These are phyloP conservation scores for Orthosia incerta DNA, from an alignment of 2,888 invertebrate species.

Conservation along the genomic window DNA sequence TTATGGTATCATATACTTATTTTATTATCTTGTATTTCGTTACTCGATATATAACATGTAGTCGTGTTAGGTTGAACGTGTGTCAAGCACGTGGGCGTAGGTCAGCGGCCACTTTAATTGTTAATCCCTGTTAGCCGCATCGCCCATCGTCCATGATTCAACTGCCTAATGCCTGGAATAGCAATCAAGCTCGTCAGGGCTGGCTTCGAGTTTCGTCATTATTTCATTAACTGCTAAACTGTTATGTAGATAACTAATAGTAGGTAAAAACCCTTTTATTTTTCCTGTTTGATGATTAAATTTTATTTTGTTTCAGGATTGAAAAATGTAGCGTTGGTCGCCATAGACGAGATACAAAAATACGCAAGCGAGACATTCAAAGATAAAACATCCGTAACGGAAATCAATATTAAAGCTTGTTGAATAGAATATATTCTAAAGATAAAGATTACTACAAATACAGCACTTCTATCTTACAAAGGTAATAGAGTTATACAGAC, in stretches of 20 bases:
- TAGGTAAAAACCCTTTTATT: slow-evolving; percentile 4
- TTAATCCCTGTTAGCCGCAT: slow-evolving; percentile 63
- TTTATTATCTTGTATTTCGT: background rate
- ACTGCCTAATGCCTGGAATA: slow-evolving; percentile 60
- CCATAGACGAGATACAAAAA: background rate
- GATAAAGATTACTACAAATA: too few relatives aligned
- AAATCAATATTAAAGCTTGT: background rate
- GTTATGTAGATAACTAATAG: slow-evolving; percentile 15
- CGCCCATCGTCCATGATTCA: slow-evolving; percentile 57
- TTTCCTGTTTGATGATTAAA: slow-evolving; percentile 5
- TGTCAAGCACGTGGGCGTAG: slow-evolving; percentile 64
- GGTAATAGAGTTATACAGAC: background rate
- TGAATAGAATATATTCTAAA: too few relatives aligned
- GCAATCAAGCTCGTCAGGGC: slow-evolving; percentile 58
- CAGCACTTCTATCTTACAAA: too few relatives aligned
- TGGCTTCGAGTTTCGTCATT: slow-evolving; percentile 40
- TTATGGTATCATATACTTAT: too few relatives aligned
- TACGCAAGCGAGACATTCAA: background rate
- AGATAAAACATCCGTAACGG: background rate
- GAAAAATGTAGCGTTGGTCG: background rate
- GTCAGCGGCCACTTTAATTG: slow-evolving; percentile 72
- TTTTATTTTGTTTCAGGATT: background rate
- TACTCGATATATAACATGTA: background rate
- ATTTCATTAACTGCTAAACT: slow-evolving; percentile 47
- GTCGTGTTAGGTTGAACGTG: slow-evolving; percentile 35